Conservation (phyloP, 2,113 vertebrate species). For the Paraplagusia blochii region DNA sequence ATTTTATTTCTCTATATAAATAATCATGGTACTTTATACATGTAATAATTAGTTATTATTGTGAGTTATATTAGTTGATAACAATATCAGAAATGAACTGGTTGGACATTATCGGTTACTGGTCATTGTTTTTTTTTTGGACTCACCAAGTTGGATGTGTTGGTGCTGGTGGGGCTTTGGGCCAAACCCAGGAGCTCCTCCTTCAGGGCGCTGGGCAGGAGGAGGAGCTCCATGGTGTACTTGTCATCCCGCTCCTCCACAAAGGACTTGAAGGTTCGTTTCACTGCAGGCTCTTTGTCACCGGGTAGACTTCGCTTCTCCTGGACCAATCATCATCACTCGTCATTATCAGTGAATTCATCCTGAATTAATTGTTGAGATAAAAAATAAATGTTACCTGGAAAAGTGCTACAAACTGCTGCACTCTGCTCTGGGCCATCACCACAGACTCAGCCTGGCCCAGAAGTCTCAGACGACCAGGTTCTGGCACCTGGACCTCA, state of each 20-base stretch:
- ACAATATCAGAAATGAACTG: too few species aligned
- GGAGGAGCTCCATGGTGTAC: conserved; percentile 92
- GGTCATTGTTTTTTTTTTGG: too few species aligned
- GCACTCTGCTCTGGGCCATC: conserved; percentile 92
- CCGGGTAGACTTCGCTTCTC: conserved; percentile 80
- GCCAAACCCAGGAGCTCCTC: conserved; percentile 86
- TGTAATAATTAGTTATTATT: too few species aligned
- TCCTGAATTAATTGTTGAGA: too few species aligned
- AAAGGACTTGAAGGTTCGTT: conserved; percentile 87
- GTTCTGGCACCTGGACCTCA: conserved; percentile 84
- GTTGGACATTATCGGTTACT: too few species aligned
- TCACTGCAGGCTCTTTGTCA: conserved; percentile 83
- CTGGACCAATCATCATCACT: conserved; percentile 33
- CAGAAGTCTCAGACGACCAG: conserved; percentile 81
- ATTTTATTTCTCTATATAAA: too few species aligned
- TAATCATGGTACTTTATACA: too few species aligned
- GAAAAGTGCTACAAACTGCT: conserved; percentile 93
- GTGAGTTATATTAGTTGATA: too few species aligned
- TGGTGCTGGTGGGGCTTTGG: conserved; percentile 62
- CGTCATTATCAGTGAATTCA: background rate
- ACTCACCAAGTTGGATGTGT: conserved; percentile 50
- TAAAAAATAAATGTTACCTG: conserved; percentile 43
- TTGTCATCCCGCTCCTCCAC: conserved; percentile 91
- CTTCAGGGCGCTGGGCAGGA: conserved; percentile 91
- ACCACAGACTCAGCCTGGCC: conserved; percentile 89